Conservation (phyloP, 1,140 invertebrate species). For the Drosophila oshimai region DNA sequence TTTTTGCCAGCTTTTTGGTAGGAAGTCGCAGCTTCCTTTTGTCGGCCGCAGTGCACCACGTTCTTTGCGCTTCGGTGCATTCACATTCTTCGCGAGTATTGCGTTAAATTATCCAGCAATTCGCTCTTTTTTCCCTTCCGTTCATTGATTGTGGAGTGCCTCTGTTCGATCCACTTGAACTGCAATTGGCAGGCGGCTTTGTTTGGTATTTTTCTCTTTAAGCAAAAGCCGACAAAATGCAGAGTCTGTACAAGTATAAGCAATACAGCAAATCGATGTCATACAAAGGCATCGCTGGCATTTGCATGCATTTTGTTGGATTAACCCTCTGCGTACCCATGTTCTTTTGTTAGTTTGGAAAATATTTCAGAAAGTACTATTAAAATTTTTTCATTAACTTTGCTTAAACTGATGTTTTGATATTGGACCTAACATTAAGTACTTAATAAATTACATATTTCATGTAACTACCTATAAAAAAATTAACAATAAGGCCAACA, state of each 20-base stretch:
- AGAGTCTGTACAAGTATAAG: background rate
- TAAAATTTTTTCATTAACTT: too few relatives aligned
- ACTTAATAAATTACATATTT: too few relatives aligned
- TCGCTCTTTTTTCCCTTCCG: slow-evolving; percentile 51
- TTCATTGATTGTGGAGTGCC: slow-evolving; percentile 50
- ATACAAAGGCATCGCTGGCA: slow-evolving; percentile 36
- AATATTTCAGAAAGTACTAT: too few relatives aligned
- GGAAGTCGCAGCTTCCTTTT: slow-evolving; percentile 65
- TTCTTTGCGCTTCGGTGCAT: slow-evolving; percentile 20
- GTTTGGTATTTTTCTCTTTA: slow-evolving; percentile 52
- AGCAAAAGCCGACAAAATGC: slow-evolving; percentile 59
- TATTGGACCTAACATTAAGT: too few relatives aligned
- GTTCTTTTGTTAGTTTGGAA: background rate
- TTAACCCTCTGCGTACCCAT: slow-evolving; percentile 10
- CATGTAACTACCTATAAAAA: too few relatives aligned
- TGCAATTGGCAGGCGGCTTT: slow-evolving; percentile 30
- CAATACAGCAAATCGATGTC: slow-evolving; percentile 33
- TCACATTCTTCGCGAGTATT: slow-evolving; percentile 56
- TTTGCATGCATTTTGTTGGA: slow-evolving; percentile 15
- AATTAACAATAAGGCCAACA: too few relatives aligned
- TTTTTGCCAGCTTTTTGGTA: slow-evolving; percentile 4
- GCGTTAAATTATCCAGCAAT: slow-evolving; percentile 63
- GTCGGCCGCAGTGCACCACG: slow-evolving; percentile 14
- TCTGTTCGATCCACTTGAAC: slow-evolving; percentile 36
- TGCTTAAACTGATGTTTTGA: too few relatives aligned